phyloP scores from a whole-genome alignment of 2,113 vertebrate genomes.

The Hemichromis elongatus region DNA sequence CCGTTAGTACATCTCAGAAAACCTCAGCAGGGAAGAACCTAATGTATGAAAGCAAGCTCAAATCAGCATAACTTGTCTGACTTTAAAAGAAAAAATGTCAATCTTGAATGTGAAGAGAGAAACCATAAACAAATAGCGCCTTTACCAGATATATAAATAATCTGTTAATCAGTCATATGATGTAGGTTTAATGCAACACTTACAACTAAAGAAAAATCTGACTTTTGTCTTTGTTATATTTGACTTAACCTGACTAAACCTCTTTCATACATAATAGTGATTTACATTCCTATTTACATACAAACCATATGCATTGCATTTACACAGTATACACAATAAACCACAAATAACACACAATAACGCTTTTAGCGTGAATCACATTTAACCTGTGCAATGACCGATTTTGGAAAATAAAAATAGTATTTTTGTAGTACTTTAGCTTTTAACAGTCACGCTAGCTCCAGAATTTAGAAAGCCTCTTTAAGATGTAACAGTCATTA shows the following conservation, averaged over 20 bases:
- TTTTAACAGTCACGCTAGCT: neutral
- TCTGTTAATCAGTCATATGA: neutral
- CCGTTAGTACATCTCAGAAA: slow-evolving; percentile 4
- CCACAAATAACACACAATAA: neutral
- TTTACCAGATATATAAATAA: neutral
- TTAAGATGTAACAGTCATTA: neutral
- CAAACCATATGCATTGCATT: neutral
- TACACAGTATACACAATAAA: neutral
- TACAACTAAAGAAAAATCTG: neutral
- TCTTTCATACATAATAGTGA: neutral
- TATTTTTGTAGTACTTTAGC: neutral
- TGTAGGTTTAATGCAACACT: neutral
- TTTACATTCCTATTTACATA: neutral
- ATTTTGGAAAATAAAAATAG: neutral
- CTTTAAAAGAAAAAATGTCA: neutral
- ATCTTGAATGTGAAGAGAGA: neutral
- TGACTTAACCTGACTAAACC: neutral
- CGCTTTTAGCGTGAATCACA: neutral
- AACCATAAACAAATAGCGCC: neutral
- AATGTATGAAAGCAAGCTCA: slow-evolving; percentile 4
- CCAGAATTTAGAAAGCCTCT: neutral
- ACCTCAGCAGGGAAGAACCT: neutral
- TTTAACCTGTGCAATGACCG: neutral
- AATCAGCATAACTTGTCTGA: neutral
- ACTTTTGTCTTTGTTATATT: neutral